Evolutionary conservation across 2,888 invertebrate genomes (phyloP).

Genomic region (Icerya purchasi): DNA sequence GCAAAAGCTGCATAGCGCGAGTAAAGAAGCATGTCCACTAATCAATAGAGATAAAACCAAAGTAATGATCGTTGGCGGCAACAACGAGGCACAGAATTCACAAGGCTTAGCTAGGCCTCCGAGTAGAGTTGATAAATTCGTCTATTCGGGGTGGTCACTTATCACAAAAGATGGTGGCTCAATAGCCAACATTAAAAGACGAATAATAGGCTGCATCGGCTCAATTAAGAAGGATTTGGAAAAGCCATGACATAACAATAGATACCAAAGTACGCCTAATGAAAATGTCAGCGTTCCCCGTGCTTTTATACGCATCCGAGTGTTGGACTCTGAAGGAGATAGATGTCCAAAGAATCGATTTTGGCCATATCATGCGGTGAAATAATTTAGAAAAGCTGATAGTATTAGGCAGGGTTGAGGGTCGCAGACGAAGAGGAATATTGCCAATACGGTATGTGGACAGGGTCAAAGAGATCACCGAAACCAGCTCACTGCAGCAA

Average conservation of each 20-base stretch:
- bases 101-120: too few species aligned
- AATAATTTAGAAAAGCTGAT: too few species aligned
- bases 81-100: background rate
- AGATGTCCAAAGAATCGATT: background rate
- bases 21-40: background rate
- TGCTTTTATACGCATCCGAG: background rate
- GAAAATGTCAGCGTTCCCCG: background rate
- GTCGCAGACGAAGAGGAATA: too few species aligned
- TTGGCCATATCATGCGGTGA: too few species aligned
- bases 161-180: background rate
- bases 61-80: background rate
- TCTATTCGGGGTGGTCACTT: background rate
- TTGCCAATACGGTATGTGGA: too few species aligned
- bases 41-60: background rate
- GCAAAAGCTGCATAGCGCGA: background rate
- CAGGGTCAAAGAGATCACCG: too few species aligned
- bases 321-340: background rate
- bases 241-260: background rate
- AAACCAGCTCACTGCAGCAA: too few species aligned
- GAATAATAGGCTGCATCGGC: background rate
- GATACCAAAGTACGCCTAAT: background rate
- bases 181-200: background rate
- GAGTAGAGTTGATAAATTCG: background rate
- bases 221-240: background rate
- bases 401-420: too few species aligned